These are phyloP conservation scores for Anas platyrhynchos DNA, from an alignment of 2,113 vertebrate genomes.

Conservation along the genomic window DNA sequence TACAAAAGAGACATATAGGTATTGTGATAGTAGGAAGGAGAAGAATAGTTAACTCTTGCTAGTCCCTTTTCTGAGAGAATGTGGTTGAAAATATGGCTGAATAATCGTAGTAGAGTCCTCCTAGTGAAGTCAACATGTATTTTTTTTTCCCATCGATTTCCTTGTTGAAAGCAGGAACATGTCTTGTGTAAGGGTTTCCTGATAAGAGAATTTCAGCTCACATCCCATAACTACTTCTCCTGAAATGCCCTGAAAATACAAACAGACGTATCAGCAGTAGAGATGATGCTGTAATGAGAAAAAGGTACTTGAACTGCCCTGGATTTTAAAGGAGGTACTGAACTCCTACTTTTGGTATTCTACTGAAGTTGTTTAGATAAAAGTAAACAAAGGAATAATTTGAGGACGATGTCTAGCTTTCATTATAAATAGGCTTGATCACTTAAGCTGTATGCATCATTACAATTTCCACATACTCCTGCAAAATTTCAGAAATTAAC, in stretches of 20 bases:
- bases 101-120: not conserved
- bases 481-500: not conserved
- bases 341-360: not conserved
- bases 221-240: not conserved
- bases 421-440: not conserved
- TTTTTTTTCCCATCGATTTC: not conserved
- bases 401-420: not conserved
- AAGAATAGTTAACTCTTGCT: slow-evolving; percentile 38
- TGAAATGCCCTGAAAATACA: not conserved
- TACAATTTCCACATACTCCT: not conserved
- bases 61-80: not conserved
- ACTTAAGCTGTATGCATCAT: not conserved
- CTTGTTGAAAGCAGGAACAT: not conserved
- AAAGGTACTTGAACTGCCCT: not conserved
- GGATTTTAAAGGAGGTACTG: not conserved
- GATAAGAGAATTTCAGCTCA: slow-evolving; percentile 7
- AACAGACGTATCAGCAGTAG: not conserved
- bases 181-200: not conserved
- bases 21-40: slow-evolving; percentile 58
- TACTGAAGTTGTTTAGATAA: not conserved
- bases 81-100: not conserved
- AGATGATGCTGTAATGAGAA: not conserved
- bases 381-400: not conserved
- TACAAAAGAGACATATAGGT: slow-evolving; percentile 61
- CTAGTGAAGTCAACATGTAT: not conserved